phyloP scores from a whole-genome alignment of 2,797 vertebrate genomes.

The Anguilla obscura region DNA sequence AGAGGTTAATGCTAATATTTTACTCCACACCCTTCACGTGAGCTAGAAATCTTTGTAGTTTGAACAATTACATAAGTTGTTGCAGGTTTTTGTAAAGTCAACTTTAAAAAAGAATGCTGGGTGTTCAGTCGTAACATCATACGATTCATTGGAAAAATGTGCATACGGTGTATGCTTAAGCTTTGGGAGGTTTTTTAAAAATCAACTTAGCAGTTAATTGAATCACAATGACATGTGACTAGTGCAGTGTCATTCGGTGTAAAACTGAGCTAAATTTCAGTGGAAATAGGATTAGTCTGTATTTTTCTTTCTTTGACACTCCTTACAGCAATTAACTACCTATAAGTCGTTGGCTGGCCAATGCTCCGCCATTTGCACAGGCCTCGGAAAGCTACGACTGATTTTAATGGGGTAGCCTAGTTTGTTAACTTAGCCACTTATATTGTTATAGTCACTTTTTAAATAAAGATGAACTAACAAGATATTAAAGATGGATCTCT shows the following conservation, averaged over 20 bases:
- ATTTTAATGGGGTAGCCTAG: not conserved
- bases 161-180: not conserved
- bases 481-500: not conserved
- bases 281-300: not conserved
- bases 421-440: not conserved
- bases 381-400: not conserved
- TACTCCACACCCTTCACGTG: not conserved
- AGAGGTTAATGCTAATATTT: not conserved
- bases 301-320: not conserved
- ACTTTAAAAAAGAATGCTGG: not conserved
- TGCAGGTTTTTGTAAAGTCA: not conserved
- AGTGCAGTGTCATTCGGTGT: not conserved
- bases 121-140: not conserved
- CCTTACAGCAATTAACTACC: not conserved
- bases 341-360: not conserved
- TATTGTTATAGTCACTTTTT: not conserved
- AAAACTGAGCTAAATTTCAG: not conserved
- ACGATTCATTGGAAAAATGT: not conserved
- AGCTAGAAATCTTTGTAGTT: not conserved
- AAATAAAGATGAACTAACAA: not conserved
- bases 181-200: not conserved
- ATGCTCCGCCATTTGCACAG: conserved; percentile 11
- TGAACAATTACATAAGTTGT: not conserved
- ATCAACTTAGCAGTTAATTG: not conserved
- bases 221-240: not conserved